Percentiles rank a stretch among this genome's conserved stretches.
These are phyloP conservation scores for Phaethon lepturus DNA, from an alignment of 2,113 vertebrate genomes.

Conservation along the genomic window DNA sequence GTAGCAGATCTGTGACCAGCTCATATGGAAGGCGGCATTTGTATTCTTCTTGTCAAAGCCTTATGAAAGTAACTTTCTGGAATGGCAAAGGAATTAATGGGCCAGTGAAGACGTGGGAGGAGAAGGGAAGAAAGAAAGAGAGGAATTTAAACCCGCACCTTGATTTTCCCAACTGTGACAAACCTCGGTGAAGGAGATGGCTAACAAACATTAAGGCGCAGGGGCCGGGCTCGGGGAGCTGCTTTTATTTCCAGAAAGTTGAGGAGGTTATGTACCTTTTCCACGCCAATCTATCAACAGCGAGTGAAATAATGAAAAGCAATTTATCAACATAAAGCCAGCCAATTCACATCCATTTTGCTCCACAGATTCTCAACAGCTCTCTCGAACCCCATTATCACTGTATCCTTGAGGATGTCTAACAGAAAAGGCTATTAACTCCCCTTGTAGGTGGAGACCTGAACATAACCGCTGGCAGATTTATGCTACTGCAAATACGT, in stretches of 20 bases:
- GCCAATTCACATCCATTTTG: background rate
- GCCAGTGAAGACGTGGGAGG: background rate
- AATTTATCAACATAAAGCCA: background rate
- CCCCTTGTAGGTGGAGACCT: slow-evolving; percentile 14
- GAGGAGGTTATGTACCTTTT: background rate
- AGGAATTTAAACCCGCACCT: background rate
- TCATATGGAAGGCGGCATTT: background rate
- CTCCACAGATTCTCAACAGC: background rate
- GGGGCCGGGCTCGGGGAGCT: background rate
- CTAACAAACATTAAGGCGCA: background rate
- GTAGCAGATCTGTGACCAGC: background rate
- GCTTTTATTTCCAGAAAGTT: background rate
- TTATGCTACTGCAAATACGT: slow-evolving; percentile 8
- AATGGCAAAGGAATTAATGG: background rate
- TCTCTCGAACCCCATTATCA: slow-evolving; percentile 15
- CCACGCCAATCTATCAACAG: background rate
- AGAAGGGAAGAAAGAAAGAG: background rate
- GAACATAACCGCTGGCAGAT: slow-evolving; percentile 19
- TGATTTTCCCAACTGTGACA: background rate
- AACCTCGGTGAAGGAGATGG: background rate
- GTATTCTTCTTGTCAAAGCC: background rate
- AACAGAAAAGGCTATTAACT: slow-evolving; percentile 58
- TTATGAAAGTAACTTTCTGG: background rate
- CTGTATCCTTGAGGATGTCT: slow-evolving; percentile 23
- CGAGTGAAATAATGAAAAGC: background rate